Base-by-base conservation (phyloP, 2,888 invertebrate genomes). In the Drosophila cognata region DNA sequence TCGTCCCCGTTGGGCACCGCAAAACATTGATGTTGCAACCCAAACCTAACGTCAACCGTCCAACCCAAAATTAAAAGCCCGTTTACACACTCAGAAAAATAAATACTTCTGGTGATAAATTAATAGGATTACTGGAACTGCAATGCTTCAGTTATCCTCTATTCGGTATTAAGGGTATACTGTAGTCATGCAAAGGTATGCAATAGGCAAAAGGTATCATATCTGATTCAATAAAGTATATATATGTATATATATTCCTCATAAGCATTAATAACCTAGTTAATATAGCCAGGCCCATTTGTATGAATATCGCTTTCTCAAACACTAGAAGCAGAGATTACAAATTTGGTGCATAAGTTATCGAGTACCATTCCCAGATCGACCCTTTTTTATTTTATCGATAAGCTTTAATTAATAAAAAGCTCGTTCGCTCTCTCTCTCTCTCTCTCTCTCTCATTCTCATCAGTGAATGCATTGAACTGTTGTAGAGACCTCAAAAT, bases 1-100 rank as follows among this genome's bases (percentile, higher is more conserved):
- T 62, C 75, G 66, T 72, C 62, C 82, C 66, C 11, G 31, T 59
- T 68, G 56, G 55, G 53, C 65, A 70, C 78, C 74, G 70, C 82
- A 87, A 79, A 46, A 79, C 81, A 84, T 57, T 74, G 67, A 60
- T 51, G 53, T 31, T 28, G 41, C 53, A 36, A 41, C 21, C 21
- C 21, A 31, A 29, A n/a, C 11, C 36, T n/a, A 36, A 55, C 31
- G 36, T 16, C 13, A 21, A 35, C 13, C 16, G 33, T 33, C 2
- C 28, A 36, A 55, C 25, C 53, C 21, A 25, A 53, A 53, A 16
- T 36, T 25, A 46, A 46, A 25, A 16, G 46, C 16, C 46, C 25
- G 25, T 46, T 46, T 8, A 21, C 25, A 25, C 53, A 55, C 53
- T 55, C 18, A 6, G 13, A 55, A 55, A 55, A 36, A 55, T 7